Evolutionary conservation across 2,888 invertebrate species (phyloP).

Genomic region (Octodonta nipae): DNA sequence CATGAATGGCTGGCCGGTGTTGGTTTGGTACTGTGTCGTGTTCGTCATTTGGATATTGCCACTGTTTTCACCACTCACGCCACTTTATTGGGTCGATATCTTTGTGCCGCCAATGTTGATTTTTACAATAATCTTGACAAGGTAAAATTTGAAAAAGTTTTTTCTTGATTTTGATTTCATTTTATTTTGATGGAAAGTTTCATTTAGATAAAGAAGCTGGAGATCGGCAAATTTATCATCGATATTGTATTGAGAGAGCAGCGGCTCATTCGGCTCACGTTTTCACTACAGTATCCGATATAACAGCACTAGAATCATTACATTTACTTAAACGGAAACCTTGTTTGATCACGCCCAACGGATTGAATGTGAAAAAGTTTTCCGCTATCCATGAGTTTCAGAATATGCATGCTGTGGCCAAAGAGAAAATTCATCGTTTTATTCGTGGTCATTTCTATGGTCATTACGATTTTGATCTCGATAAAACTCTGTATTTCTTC

Average conservation of each 20-base stretch:
- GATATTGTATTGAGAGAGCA: slow-evolving; percentile 95
- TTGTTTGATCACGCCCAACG: slow-evolving; percentile 95
- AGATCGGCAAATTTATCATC: slow-evolving; percentile 93
- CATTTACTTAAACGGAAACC: slow-evolving; percentile 84
- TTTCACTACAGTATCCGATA: slow-evolving; percentile 97
- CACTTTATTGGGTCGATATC: slow-evolving; percentile 86
- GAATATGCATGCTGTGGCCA: slow-evolving; percentile 90
- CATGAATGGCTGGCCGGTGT: slow-evolving; percentile 99
- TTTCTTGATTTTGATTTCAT: too few species aligned
- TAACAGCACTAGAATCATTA: slow-evolving; percentile 88
- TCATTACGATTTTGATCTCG: slow-evolving; percentile 95
- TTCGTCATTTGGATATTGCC: slow-evolving; percentile 75
- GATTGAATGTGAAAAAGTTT: slow-evolving; percentile 95
- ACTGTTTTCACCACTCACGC: slow-evolving; percentile 99
- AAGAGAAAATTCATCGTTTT: slow-evolving; percentile 97
- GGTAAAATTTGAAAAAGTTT: too few species aligned
- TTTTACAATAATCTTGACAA: slow-evolving; percentile 94
- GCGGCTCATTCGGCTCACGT: slow-evolving; percentile 83
- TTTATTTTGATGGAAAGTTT: slow-evolving; percentile 46
- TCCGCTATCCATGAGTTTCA: slow-evolving; percentile 98
- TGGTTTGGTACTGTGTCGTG: slow-evolving; percentile 76
- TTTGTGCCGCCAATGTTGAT: slow-evolving; percentile 97
- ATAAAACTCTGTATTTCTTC: slow-evolving; percentile 96
- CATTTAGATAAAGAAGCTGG: slow-evolving; percentile 96
- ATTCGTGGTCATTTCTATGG: slow-evolving; percentile 97